Evolutionary conservation across 1,140 invertebrate species (phyloP).

Genomic region (Coenobita brevimanus): DNA sequence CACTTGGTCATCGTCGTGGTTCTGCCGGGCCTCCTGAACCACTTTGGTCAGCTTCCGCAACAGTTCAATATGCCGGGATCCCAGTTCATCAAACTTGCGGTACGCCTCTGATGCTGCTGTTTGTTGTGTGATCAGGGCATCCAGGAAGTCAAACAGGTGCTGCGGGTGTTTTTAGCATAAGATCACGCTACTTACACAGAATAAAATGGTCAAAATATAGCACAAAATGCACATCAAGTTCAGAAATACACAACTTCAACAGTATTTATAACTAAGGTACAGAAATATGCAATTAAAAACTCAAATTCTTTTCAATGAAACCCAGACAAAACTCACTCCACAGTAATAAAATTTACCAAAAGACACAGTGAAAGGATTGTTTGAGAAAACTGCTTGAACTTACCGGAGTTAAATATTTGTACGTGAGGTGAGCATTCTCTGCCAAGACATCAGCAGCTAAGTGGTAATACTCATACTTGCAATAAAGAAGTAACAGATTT

Average conservation of each 20-base stretch:
- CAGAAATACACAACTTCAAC: too few species aligned
- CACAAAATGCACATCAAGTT: too few species aligned
- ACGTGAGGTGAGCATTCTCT: slow-evolving; percentile 97
- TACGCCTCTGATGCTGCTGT: slow-evolving; percentile 98
- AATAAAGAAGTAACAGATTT: slow-evolving; percentile 95
- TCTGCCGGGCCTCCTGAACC: slow-evolving; percentile 87
- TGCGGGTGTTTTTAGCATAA: slow-evolving; percentile 75
- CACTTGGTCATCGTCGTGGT: slow-evolving; percentile 90
- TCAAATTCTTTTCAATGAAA: too few species aligned
- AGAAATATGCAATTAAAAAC: too few species aligned
- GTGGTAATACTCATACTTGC: slow-evolving; percentile 98
- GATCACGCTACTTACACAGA: too few species aligned
- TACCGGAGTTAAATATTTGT: slow-evolving; percentile 95
- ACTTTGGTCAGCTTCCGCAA: slow-evolving; percentile 92
- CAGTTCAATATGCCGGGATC: slow-evolving; percentile 91
- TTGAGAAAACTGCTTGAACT: slow-evolving; percentile 70
- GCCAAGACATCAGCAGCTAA: slow-evolving; percentile 98
- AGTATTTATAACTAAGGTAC: too few species aligned
- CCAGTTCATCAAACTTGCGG: slow-evolving; percentile 96
- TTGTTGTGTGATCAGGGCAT: slow-evolving; percentile 97
- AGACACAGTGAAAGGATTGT: background rate
- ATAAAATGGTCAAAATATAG: too few species aligned
- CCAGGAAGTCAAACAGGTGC: slow-evolving; percentile 92
- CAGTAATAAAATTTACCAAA: background rate
- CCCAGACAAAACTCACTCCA: too few species aligned